Evolutionary conservation across 23 tunicate genomes (phyloP).

Genomic region (Corella eumyota): DNA sequence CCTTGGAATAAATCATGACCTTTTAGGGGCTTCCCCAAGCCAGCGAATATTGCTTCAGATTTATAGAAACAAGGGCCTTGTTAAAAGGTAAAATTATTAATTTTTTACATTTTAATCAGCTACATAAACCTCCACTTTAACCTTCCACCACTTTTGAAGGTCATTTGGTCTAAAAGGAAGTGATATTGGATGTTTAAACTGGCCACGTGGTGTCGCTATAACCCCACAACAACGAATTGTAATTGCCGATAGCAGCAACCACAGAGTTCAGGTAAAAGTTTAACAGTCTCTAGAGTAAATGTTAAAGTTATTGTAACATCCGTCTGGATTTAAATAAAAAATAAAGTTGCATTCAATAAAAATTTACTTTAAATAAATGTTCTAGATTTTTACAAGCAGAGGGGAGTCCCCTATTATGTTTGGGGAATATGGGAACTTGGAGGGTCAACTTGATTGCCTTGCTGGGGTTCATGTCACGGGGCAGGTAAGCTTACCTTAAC

Average conservation of each 20-base stretch:
- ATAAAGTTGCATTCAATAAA: no score
- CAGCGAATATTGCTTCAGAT: no score
- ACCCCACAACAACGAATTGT: constrained; percentile 22
- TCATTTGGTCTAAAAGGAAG: constrained; percentile 48
- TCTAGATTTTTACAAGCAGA: constrained; percentile 23
- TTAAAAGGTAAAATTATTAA: constrained; percentile 22
- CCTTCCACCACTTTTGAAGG: not conserved
- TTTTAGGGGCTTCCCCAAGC: no score
- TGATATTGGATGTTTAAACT: constrained; percentile 41
- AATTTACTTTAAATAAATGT: no score
- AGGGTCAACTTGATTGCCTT: constrained; percentile 46
- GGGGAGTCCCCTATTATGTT: constrained; percentile 23
- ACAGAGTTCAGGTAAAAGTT: constrained; percentile 63
- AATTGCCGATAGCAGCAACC: constrained; percentile 67
- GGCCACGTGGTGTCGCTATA: constrained; percentile 53
- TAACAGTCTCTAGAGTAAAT: no score
- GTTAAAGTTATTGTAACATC: no score
- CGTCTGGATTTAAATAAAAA: no score
- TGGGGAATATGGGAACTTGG: constrained; percentile 33
- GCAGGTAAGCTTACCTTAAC: constrained; percentile 3
- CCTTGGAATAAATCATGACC: no score
- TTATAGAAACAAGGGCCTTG: constrained; percentile 36
- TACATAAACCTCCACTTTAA: no score
- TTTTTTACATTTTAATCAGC: not conserved
- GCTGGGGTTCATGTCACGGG: constrained; percentile 56